These are phyloP conservation scores for Mechanitis messenoides DNA, from an alignment of 2,888 invertebrate genomes.

Conservation along the genomic window DNA sequence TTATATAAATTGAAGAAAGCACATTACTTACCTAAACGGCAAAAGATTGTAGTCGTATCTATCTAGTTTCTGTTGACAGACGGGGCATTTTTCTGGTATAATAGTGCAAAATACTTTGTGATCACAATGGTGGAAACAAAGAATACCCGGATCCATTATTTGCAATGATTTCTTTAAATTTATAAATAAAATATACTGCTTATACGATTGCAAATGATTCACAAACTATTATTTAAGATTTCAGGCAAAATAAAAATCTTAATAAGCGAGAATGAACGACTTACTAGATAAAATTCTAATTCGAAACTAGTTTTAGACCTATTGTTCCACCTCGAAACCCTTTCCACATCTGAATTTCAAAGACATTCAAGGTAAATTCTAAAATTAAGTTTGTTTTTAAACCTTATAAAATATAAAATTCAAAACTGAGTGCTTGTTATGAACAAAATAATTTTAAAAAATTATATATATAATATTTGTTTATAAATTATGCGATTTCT, in stretches of 20 bases:
- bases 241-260: constrained; percentile 35
- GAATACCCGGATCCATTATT: constrained; percentile 85
- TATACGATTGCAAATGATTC: constrained; percentile 21
- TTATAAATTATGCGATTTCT: too few species aligned
- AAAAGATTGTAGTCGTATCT: constrained; percentile 81
- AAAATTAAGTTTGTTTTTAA: neutral
- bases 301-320: constrained; percentile 37
- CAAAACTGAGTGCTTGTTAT: too few species aligned
- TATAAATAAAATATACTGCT: constrained; percentile 47
- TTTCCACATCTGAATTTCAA: constrained; percentile 20
- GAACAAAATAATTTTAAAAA: too few species aligned
- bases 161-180: constrained; percentile 35
- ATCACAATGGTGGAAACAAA: constrained; percentile 94
- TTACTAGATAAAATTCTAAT: constrained; percentile 51
- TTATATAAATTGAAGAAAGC: constrained; percentile 12
- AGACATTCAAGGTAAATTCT: constrained; percentile 13
- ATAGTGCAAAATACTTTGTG: constrained; percentile 88
- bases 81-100: constrained; percentile 86
- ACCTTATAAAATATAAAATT: too few species aligned
- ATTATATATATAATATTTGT: too few species aligned
- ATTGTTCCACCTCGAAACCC: constrained; percentile 34
- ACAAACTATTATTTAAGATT: constrained; percentile 29
- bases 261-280: constrained; percentile 38
- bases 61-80: constrained; percentile 79
- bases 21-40: constrained; percentile 81